Evolutionary conservation across 2,113 vertebrate species (phyloP).

Genomic region (Rallus limicola): DNA sequence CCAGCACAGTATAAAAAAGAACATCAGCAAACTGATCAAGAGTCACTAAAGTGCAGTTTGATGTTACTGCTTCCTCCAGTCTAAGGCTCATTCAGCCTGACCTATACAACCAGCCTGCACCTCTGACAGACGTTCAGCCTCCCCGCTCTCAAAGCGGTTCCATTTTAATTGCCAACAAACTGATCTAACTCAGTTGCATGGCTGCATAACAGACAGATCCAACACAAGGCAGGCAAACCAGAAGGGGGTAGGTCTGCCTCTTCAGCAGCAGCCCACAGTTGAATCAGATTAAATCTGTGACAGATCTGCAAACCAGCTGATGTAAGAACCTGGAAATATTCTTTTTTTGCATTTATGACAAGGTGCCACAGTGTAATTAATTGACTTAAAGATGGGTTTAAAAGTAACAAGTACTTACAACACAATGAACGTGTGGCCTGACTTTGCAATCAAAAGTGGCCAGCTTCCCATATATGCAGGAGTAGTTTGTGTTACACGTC

Average conservation of each 20-base stretch:
- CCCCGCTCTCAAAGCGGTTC: not conserved
- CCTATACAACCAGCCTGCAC: not conserved
- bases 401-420: constrained; percentile 80
- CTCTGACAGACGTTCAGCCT: not conserved
- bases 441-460: constrained; percentile 83
- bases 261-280: not conserved
- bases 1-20: not conserved
- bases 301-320: not conserved
- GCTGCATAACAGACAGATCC: not conserved
- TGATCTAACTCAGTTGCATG: not conserved
- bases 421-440: constrained; percentile 85
- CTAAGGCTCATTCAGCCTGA: not conserved
- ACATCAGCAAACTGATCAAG: not conserved
- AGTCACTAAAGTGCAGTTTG: not conserved
- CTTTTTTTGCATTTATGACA: not conserved
- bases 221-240: not conserved
- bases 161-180: not conserved
- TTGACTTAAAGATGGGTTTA: not conserved
- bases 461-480: constrained; percentile 87
- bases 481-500: constrained; percentile 84
- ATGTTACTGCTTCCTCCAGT: not conserved
- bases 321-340: not conserved
- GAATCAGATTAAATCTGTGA: accelerated
- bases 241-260: not conserved
- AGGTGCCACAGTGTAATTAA: not conserved